phyloP scores from a whole-genome alignment of 2,113 vertebrate species.

The Gymnocephalus cernua region DNA sequence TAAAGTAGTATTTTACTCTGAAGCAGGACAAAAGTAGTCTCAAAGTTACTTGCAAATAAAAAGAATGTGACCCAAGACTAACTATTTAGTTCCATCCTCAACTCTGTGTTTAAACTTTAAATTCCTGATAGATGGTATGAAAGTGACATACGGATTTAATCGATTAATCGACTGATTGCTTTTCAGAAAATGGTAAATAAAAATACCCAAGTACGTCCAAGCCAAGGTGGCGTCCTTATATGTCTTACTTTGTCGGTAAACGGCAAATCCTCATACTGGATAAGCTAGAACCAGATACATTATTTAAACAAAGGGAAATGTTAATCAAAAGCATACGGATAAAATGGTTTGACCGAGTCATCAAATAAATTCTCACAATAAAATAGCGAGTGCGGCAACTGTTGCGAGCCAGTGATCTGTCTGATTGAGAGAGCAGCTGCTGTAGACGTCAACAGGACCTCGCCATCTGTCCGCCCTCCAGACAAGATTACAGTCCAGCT shows the following conservation, averaged over 20 bases:
- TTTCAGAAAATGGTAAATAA: too few relatives aligned
- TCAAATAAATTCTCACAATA: conserved; percentile 18
- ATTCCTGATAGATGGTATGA: not conserved
- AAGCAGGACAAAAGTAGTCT: not conserved
- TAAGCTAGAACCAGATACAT: not conserved
- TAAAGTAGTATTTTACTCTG: not conserved
- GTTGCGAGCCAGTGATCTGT: conserved; percentile 38
- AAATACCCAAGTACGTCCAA: not conserved
- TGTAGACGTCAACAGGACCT: conserved; percentile 47
- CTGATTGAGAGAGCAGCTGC: conserved; percentile 67
- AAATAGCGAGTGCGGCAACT: conserved; percentile 21
- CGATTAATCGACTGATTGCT: not conserved
- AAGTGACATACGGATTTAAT: not conserved
- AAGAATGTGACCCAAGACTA: too few relatives aligned
- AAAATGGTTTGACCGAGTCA: conserved; percentile 4
- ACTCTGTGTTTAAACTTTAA: not conserved
- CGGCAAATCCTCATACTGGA: not conserved
- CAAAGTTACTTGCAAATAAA: not conserved
- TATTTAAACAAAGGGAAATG: not conserved
- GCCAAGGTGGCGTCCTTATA: not conserved
- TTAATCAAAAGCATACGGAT: not conserved
- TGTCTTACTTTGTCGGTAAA: not conserved
- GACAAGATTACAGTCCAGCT: conserved; percentile 47
- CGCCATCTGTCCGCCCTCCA: conserved; percentile 66
- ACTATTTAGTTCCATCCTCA: not conserved